Evolutionary conservation across 2,888 invertebrate species (phyloP).

Genomic region (Dascillus cervinus): DNA sequence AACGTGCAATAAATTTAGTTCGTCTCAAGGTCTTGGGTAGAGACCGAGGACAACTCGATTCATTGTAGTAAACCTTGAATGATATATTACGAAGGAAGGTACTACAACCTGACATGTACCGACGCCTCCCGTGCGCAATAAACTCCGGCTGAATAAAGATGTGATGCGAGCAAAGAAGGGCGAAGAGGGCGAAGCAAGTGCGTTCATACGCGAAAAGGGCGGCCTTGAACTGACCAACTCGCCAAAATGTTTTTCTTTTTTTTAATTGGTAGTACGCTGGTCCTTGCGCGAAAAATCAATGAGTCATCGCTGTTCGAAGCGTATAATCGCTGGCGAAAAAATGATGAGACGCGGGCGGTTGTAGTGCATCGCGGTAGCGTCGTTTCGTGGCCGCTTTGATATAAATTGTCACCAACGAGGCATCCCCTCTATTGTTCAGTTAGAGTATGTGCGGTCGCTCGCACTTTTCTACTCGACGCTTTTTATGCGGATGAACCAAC

Average conservation of each 20-base stretch:
- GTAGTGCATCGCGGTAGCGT: too few species aligned
- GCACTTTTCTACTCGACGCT: slow-evolving; percentile 35
- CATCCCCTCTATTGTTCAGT: slow-evolving; percentile 35
- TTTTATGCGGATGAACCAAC: slow-evolving; percentile 36
- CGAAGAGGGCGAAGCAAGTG: too few species aligned
- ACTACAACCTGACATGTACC: slow-evolving; percentile 13
- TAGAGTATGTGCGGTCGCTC: slow-evolving; percentile 31
- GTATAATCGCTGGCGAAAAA: too few species aligned
- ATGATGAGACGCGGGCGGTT: too few species aligned
- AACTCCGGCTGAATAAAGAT: slow-evolving; percentile 7
- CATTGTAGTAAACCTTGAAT: slow-evolving; percentile 30
- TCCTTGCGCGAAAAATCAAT: too few species aligned
- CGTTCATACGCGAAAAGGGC: too few species aligned
- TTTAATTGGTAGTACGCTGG: too few species aligned
- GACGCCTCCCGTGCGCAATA: slow-evolving; percentile 6
- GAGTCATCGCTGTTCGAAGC: too few species aligned
- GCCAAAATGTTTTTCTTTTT: too few species aligned
- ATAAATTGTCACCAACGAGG: slow-evolving; percentile 25
- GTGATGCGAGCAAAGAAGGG: slow-evolving; percentile 7
- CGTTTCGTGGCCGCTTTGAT: slow-evolving; percentile 8
- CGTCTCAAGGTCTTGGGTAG: slow-evolving; percentile 30
- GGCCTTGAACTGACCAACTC: slow-evolving; percentile 26
- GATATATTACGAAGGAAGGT: slow-evolving; percentile 17
- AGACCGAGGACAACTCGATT: slow-evolving; percentile 24
- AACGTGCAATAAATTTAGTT: slow-evolving; percentile 23